A percentile compares a stretch with the other conserved stretches of the same genome.
phyloP scores from a whole-genome alignment of 2,888 invertebrate species.

The Hyppa rectilinea region DNA sequence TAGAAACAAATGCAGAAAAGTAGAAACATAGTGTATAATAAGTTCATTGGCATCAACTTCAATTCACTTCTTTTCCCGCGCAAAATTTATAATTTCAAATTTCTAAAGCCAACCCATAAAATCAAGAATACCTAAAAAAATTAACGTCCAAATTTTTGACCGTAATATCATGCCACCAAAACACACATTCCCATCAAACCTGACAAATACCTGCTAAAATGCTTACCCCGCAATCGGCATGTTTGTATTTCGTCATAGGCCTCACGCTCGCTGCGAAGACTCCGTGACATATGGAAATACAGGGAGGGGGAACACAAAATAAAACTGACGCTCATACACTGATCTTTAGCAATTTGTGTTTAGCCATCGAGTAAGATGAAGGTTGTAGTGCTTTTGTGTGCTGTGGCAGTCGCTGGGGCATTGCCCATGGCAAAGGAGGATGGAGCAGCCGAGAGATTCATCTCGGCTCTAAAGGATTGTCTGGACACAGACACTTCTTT shows the following conservation, averaged over 20 bases:
- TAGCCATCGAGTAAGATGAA: conserved; percentile 84
- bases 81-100: conserved; percentile 13
- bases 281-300: conserved; percentile 84
- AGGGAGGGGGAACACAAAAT: conserved; percentile 84
- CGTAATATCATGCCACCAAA: conserved; percentile 69
- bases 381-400: conserved; percentile 80
- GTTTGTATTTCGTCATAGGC: conserved; percentile 80
- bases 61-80: conserved; percentile 8
- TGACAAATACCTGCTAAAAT: conserved; percentile 81
- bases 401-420: conserved; percentile 79
- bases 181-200: conserved; percentile 75
- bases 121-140: conserved; percentile 36
- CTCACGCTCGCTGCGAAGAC: conserved; percentile 64
- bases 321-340: conserved; percentile 83
- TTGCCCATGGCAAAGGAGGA: conserved; percentile 85
- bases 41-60: not conserved
- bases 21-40: not conserved
- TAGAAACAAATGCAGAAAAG: not conserved
- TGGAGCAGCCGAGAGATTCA: conserved; percentile 81
- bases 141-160: conserved; percentile 50
- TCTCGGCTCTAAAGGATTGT: conserved; percentile 92
- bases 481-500: conserved; percentile 92
- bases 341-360: conserved; percentile 85
- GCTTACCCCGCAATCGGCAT: conserved; percentile 67
- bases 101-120: not conserved